Percentiles rank a stretch among this genome's conserved stretches.
Evolutionary conservation across 2,888 invertebrate species (phyloP).

Genomic region (Pyrrhia umbra): DNA sequence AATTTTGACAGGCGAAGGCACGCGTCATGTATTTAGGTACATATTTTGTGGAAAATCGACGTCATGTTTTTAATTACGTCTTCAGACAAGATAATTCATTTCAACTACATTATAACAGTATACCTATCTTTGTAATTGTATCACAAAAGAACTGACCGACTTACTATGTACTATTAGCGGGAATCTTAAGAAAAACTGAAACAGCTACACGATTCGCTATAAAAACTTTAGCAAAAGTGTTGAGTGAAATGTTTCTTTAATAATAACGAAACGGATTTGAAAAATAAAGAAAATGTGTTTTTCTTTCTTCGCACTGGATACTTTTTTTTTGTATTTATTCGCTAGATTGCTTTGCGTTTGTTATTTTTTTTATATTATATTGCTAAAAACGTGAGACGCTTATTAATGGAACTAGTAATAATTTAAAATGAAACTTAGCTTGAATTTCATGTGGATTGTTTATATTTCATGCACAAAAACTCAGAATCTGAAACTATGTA

Average conservation of each 20-base stretch:
- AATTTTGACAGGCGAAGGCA: too few relatives aligned
- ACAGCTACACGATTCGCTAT: constrained; percentile 22
- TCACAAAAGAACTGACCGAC: constrained; percentile 50
- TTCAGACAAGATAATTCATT: constrained; percentile 1
- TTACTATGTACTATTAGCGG: constrained; percentile 30
- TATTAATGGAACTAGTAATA: too few relatives aligned
- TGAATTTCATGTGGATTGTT: too few relatives aligned
- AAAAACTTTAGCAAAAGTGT: constrained; percentile 38
- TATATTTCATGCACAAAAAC: too few relatives aligned
- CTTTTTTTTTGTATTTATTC: constrained; percentile 3
- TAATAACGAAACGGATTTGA: not conserved
- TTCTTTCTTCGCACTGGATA: constrained; percentile 14
- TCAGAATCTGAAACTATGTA: too few relatives aligned
- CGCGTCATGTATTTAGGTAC: too few relatives aligned
- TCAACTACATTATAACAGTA: constrained; percentile 24
- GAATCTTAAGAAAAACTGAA: constrained; percentile 39
- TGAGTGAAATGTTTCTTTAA: constrained; percentile 28
- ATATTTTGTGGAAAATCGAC: too few relatives aligned
- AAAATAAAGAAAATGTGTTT: constrained; percentile 14
- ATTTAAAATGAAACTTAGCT: too few relatives aligned
- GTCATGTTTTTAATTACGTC: not conserved
- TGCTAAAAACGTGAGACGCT: too few relatives aligned
- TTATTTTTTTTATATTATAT: not conserved
- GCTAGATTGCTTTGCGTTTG: too few relatives aligned
- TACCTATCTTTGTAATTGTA: constrained; percentile 33